Percentiles rank a stretch among this genome's conserved stretches.
These are phyloP conservation scores for Ostrea denselamellosa DNA, from an alignment of 1,140 invertebrate genomes.

Conservation along the genomic window DNA sequence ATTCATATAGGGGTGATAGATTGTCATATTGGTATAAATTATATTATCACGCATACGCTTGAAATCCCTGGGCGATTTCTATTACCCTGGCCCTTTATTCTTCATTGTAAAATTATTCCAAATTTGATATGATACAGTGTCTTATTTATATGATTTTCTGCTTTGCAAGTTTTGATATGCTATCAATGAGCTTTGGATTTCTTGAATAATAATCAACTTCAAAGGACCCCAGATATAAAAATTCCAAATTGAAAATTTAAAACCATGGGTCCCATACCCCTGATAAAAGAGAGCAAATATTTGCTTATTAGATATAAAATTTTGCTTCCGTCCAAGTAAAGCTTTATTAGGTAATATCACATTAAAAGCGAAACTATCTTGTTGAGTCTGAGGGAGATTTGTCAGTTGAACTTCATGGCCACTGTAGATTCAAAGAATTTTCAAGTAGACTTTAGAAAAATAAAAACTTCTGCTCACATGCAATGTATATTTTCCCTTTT, in stretches of 20 bases:
- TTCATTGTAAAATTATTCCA: slow-evolving; percentile 22
- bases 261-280: slow-evolving; percentile 27
- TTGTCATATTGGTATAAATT: slow-evolving; percentile 36
- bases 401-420: not conserved
- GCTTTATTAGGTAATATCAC: slow-evolving; percentile 36
- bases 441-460: slow-evolving; percentile 14
- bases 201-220: slow-evolving; percentile 30
- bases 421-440: slow-evolving; percentile 15
- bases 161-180: slow-evolving; percentile 23
- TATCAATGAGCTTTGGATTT: slow-evolving; percentile 33
- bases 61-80: not conserved
- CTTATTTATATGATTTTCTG: slow-evolving; percentile 34
- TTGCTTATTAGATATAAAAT: slow-evolving; percentile 40
- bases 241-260: slow-evolving; percentile 34
- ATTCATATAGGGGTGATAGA: slow-evolving; percentile 28
- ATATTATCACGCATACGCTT: slow-evolving; percentile 33
- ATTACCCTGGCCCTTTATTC: not conserved
- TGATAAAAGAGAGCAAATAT: slow-evolving; percentile 40
- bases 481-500: slow-evolving; percentile 8
- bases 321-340: slow-evolving; percentile 35
- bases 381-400: slow-evolving; percentile 8
- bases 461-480: not conserved
- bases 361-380: slow-evolving; percentile 30
- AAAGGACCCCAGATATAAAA: slow-evolving; percentile 24
- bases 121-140: slow-evolving; percentile 37